A percentile compares a stretch with the other conserved stretches of the same genome.
phyloP scores from a whole-genome alignment of 1,140 invertebrate genomes.

The Musca vetustissima region DNA sequence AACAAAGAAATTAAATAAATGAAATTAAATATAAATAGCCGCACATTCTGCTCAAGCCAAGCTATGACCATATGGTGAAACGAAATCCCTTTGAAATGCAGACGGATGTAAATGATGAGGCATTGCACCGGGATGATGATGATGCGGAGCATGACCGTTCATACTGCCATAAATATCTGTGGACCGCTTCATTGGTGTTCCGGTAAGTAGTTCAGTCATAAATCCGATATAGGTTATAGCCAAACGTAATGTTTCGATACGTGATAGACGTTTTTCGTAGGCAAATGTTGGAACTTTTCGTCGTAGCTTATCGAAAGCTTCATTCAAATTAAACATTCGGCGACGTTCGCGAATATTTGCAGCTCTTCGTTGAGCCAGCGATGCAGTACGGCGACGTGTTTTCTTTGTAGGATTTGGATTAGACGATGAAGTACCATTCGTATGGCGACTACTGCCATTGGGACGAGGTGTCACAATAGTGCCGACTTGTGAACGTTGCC shows the following conservation, averaged over 20 bases:
- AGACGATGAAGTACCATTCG: conserved; percentile 33
- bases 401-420: conserved; percentile 63
- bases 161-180: conserved; percentile 45
- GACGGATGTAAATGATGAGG: conserved; percentile 43
- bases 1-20: conserved; percentile 14
- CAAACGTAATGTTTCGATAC: conserved; percentile 94
- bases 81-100: conserved; percentile 50
- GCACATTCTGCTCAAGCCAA: conserved; percentile 14
- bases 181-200: conserved; percentile 60
- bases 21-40: neutral
- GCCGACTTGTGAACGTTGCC: conserved; percentile 53
- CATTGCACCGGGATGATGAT: conserved; percentile 40
- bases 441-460: conserved; percentile 34
- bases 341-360: conserved; percentile 93
- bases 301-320: conserved; percentile 91
- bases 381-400: conserved; percentile 82
- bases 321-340: conserved; percentile 96
- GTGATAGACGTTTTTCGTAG: conserved; percentile 95
- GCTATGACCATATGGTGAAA: conserved; percentile 48
- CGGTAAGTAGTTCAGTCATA: conserved; percentile 86
- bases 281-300: conserved; percentile 98
- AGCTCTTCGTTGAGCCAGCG: conserved; percentile 84
- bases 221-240: conserved; percentile 99
- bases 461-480: conserved; percentile 42
- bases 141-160: conserved; percentile 35